phyloP scores from a whole-genome alignment of 2,888 invertebrate species.

The Acrobasis repandana region DNA sequence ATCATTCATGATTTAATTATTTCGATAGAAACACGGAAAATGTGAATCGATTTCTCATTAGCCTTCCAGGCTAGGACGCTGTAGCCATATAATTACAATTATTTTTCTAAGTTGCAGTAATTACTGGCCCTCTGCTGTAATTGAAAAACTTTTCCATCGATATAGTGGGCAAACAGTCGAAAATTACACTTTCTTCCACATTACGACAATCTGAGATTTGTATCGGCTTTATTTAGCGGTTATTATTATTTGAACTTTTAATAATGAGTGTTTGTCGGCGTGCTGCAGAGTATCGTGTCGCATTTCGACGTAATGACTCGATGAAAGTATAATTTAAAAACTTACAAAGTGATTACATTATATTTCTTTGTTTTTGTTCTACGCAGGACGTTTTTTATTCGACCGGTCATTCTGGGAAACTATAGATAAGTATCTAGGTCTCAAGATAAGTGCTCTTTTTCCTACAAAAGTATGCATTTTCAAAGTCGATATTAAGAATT shows the following conservation, averaged over 20 bases:
- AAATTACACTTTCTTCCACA: conserved; percentile 71
- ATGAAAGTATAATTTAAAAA: conserved; percentile 56
- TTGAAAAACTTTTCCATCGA: conserved; percentile 79
- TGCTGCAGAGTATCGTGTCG: conserved; percentile 49
- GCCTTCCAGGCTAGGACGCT: conserved; percentile 31
- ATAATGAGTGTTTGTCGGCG: conserved; percentile 51
- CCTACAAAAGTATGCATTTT: too few species aligned
- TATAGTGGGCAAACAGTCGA: conserved; percentile 60
- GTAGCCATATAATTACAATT: conserved; percentile 49
- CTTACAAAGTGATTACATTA: conserved; percentile 60
- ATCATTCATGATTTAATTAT: not conserved
- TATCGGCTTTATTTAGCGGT: conserved; percentile 69
- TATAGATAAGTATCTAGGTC: not conserved
- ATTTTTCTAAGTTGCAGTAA: conserved; percentile 58
- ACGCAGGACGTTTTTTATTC: not conserved
- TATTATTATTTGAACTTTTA: conserved; percentile 76
- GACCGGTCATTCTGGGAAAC: not conserved
- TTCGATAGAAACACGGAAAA: conserved; percentile 7
- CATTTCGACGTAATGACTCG: conserved; percentile 44
- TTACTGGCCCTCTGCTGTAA: conserved; percentile 60
- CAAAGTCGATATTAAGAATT: too few species aligned
- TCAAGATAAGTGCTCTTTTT: not conserved
- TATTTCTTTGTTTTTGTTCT: conserved; percentile 27
- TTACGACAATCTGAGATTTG: conserved; percentile 60
- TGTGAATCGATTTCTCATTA: conserved; percentile 35